Evolutionary conservation across 2,888 invertebrate species (phyloP), one percentile per base, ranked within the genome.

Genomic region (Girardia tigrina): DNA sequence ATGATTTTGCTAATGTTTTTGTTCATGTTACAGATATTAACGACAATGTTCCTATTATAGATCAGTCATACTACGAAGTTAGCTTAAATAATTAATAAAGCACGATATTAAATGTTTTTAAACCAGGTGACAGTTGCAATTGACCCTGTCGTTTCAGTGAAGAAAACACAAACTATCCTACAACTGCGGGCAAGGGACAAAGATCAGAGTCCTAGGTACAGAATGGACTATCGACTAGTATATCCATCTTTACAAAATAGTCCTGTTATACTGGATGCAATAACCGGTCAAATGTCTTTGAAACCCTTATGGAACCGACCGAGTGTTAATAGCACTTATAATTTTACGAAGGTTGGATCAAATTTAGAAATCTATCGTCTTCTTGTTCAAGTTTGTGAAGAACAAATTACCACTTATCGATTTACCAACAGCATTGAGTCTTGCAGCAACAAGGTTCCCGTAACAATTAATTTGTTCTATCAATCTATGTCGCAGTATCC

Each of bases 371-470:
- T 12, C 2, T n/a, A 56, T 56, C 4, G 23, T 6, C n/a, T 56
- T 56, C 6, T n/a, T 23, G 56, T 56, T 8, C 56, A 56, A 56
- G 56, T 56, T 56, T 56, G 56, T 56, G 56, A 56, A 56, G 56
- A 56, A 23, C 56, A n/a, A 4, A n/a, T 56, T 56, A 20, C n/a
- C 23, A 20, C 56, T 12, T 56, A 56, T 16, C 56, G 56, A 56
- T 20, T 56, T 6, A 2, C 56, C n/a, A 56, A n/a, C 6, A 8
- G 20, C 4, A n/a, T 8, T 2, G 2, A 6, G n/a, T 56, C 56
- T 6, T 56, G 56, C n/a, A 56, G 56, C n/a, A 16, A 4, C n/a
- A 56, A 56, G n/a, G 56, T 56, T n/a, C n/a, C 56, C 4, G 56
- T 56, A 4, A 56, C n/a, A 56, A 56, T 56, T 8, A 56, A 56